A percentile compares a stretch with the other conserved stretches of the same genome.
Conservation (phyloP, 2,888 invertebrate genomes). For the Chalcis sispes region DNA sequence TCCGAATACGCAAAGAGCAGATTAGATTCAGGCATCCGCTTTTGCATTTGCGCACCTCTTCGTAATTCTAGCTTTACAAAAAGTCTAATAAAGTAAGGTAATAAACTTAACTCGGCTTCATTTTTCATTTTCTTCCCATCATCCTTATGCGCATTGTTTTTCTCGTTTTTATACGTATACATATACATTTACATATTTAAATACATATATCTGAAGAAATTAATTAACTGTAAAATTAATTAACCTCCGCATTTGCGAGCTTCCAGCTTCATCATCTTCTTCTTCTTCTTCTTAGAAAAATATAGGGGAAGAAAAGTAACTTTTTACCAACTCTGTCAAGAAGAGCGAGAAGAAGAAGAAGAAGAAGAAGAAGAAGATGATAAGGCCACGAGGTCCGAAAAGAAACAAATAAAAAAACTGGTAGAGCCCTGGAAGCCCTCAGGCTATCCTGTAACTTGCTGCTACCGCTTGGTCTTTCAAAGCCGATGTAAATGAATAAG, state of each 20-base stretch:
- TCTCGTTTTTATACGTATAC: too few relatives aligned
- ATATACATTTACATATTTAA: too few relatives aligned
- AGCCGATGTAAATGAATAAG: constrained; percentile 34
- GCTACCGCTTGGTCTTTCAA: constrained; percentile 13
- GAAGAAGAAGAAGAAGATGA: neutral
- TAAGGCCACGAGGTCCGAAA: neutral
- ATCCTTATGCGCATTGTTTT: constrained; percentile 22
- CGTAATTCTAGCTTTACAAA: constrained; percentile 38
- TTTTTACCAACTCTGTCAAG: neutral
- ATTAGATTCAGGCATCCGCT: neutral
- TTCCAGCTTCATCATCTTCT: constrained; percentile 14
- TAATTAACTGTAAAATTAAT: constrained; percentile 55
- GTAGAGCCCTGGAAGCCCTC: constrained; percentile 5
- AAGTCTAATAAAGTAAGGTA: constrained; percentile 45
- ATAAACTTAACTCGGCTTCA: constrained; percentile 48
- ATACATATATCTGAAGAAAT: constrained; percentile 30
- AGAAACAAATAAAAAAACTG: constrained; percentile 18
- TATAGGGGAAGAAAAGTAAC: neutral
- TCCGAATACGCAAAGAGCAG: constrained; percentile 25
- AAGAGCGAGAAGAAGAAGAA: constrained; percentile 5
- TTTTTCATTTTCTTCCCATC: constrained; percentile 34
- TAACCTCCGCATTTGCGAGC: constrained; percentile 35
- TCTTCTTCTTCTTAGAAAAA: neutral
- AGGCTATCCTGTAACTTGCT: constrained; percentile 1
- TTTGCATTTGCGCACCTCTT: constrained; percentile 24